A percentile compares a stretch with the other conserved stretches of the same genome.
Evolutionary conservation across 1,140 invertebrate genomes (phyloP).

Genomic region (Eriosoma lanigerum): DNA sequence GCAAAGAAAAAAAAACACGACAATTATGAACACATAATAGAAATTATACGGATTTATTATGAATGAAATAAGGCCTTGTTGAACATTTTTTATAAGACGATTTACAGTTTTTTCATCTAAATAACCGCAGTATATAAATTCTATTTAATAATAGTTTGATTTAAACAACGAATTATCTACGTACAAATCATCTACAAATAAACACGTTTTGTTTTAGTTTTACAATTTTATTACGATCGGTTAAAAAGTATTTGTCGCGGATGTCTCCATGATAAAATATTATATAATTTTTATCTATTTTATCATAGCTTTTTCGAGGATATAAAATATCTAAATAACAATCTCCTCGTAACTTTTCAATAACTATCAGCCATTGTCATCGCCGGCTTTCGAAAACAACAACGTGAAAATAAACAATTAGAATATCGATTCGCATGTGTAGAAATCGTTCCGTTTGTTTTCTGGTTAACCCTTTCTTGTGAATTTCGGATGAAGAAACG

Average conservation of each 20-base stretch:
- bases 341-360: neutral
- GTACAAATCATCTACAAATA: slow-evolving; percentile 1
- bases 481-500: slow-evolving; percentile 19
- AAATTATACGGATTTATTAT: too few relatives aligned
- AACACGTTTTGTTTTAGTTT: neutral
- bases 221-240: neutral
- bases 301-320: too few relatives aligned
- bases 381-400: too few relatives aligned
- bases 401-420: too few relatives aligned
- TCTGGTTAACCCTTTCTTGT: too few relatives aligned
- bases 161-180: neutral
- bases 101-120: too few relatives aligned
- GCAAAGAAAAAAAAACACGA: neutral
- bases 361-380: neutral
- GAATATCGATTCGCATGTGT: too few relatives aligned
- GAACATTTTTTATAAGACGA: too few relatives aligned
- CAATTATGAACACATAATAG: slow-evolving; percentile 21
- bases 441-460: too few relatives aligned
- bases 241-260: neutral
- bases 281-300: neutral
- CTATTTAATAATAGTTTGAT: too few relatives aligned
- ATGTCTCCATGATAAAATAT: neutral
- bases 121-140: too few relatives aligned
- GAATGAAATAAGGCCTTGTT: slow-evolving; percentile 28
- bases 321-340: too few relatives aligned